A percentile compares a stretch with the other conserved stretches of the same genome.
Conservation (phyloP, 1,140 invertebrate genomes). For the Bombus consobrinus region DNA sequence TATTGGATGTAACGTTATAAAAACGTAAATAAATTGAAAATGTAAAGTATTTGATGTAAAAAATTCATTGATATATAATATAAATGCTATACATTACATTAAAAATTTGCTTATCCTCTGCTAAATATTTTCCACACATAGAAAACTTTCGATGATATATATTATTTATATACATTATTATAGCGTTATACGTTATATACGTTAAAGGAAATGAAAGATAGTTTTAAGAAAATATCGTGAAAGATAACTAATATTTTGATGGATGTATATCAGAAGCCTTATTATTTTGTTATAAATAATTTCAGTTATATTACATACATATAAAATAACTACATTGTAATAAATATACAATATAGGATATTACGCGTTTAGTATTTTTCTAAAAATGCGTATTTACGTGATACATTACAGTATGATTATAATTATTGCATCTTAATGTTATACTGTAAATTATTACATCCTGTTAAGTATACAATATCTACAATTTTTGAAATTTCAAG, state of each 20-base stretch:
- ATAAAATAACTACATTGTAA: conserved; percentile 57
- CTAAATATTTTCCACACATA: background rate
- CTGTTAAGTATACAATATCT: conserved; percentile 53
- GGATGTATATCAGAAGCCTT: conserved; percentile 46
- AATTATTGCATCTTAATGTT: conserved; percentile 50
- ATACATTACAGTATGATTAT: conserved; percentile 47
- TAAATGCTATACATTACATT: background rate
- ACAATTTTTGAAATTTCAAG: conserved; percentile 28
- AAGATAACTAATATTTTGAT: conserved; percentile 33
- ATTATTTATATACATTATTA: background rate
- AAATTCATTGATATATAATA: conserved; percentile 1
- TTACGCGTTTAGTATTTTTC: conserved; percentile 38
- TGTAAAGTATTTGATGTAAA: background rate
- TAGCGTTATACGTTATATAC: background rate
- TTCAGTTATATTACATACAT: conserved; percentile 57
- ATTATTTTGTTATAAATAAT: conserved; percentile 57
- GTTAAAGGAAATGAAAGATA: conserved; percentile 11
- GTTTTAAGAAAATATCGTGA: background rate
- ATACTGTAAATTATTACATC: conserved; percentile 33
- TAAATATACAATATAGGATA: conserved; percentile 55
- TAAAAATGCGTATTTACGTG: conserved; percentile 46
- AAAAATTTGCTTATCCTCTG: background rate
- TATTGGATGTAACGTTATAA: conserved; percentile 4
- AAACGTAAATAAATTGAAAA: conserved; percentile 12
- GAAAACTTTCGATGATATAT: background rate